These are phyloP conservation scores for Ellobium chinense DNA, from an alignment of 2,888 invertebrate genomes.

Conservation along the genomic window DNA sequence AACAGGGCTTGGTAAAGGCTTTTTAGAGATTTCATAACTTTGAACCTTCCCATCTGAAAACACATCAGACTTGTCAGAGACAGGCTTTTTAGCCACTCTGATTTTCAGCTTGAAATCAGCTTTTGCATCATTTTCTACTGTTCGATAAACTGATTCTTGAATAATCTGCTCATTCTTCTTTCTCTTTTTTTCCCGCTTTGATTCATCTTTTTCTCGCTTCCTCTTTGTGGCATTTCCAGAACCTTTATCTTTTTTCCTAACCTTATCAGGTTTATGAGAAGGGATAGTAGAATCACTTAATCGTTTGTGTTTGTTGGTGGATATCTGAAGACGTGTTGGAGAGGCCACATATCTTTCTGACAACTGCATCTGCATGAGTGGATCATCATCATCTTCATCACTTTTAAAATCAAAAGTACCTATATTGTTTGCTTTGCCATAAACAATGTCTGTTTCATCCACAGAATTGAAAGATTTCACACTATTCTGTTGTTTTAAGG, in stretches of 20 bases:
- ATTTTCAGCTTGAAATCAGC: conserved; percentile 71
- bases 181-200: conserved; percentile 67
- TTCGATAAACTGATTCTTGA: conserved; percentile 64
- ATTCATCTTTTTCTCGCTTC: conserved; percentile 67
- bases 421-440: conserved; percentile 45
- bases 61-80: conserved; percentile 39
- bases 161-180: conserved; percentile 54
- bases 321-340: conserved; percentile 65
- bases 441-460: conserved; percentile 8
- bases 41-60: conserved; percentile 41
- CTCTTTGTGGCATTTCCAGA: conserved; percentile 64
- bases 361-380: conserved; percentile 50
- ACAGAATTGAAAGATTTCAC: conserved; percentile 29
- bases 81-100: conserved; percentile 56
- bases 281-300: conserved; percentile 13
- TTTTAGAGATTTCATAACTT: conserved; percentile 48
- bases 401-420: conserved; percentile 71
- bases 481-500: conserved; percentile 39
- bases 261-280: conserved; percentile 64
- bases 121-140: conserved; percentile 65
- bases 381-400: conserved; percentile 69
- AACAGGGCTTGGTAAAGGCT: conserved; percentile 40
- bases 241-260: conserved; percentile 67
- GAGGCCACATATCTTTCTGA: conserved; percentile 56
- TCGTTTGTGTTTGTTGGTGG: conserved; percentile 62